phyloP scores from a whole-genome alignment of 2,797 vertebrate species.

The Adrianichthys oophorus region DNA sequence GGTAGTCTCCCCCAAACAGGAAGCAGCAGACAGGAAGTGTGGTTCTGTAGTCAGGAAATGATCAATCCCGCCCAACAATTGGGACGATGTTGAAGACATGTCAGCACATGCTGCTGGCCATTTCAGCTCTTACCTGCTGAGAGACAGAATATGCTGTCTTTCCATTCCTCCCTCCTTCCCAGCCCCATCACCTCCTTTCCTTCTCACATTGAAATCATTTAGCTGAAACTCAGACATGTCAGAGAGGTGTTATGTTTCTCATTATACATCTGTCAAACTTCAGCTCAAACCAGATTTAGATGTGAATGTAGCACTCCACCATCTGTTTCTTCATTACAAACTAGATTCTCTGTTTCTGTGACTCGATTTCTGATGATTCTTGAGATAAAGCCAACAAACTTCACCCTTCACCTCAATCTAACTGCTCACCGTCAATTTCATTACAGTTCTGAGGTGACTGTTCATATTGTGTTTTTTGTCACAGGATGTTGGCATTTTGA shows the following conservation, averaged over 20 bases:
- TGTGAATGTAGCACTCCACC: slow-evolving; percentile 52
- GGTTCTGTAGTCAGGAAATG: slow-evolving; percentile 62
- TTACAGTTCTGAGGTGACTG: slow-evolving; percentile 9
- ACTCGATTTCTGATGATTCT: slow-evolving; percentile 40
- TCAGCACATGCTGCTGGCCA: slow-evolving; percentile 40
- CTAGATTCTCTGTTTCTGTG: slow-evolving; percentile 35
- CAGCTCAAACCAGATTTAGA: slow-evolving; percentile 61
- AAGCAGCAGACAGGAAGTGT: slow-evolving; percentile 75
- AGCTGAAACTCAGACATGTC: slow-evolving; percentile 51
- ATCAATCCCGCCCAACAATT: slow-evolving; percentile 70
- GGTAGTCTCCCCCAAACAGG: slow-evolving; percentile 75
- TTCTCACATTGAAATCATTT: slow-evolving; percentile 59
- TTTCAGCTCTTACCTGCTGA: slow-evolving; percentile 39
- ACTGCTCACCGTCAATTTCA: slow-evolving; percentile 17
- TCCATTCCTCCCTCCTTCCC: slow-evolving; percentile 14
- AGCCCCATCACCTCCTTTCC: slow-evolving; percentile 1
- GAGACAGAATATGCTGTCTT: slow-evolving; percentile 26
- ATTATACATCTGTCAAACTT: slow-evolving; percentile 64
- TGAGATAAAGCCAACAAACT: slow-evolving; percentile 23
- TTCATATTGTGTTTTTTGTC: slow-evolving; percentile 21
- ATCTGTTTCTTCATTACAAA: slow-evolving; percentile 64
- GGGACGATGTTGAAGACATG: slow-evolving; percentile 45
- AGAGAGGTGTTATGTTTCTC: slow-evolving; percentile 65
- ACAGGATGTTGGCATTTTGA: slow-evolving; percentile 90
- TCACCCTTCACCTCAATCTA: slow-evolving; percentile 18